Conservation (phyloP, 1,140 invertebrate species). For the Drosophila dunni region DNA sequence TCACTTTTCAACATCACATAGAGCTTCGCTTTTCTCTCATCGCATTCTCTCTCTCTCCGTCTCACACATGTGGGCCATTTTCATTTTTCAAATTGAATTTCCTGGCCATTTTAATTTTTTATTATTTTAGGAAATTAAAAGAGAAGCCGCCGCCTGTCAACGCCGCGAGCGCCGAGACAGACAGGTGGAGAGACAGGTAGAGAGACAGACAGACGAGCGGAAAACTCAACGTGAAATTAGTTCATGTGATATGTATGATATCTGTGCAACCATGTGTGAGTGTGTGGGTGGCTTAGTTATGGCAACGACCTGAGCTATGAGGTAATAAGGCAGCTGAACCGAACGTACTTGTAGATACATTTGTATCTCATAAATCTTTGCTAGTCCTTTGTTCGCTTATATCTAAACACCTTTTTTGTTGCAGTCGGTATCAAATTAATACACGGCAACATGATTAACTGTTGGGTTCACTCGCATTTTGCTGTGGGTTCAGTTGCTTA, state of each 20-base stretch:
- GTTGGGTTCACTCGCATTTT: constrained; percentile 8
- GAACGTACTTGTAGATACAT: constrained; percentile 18
- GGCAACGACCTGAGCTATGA: background rate
- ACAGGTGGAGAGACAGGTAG: constrained; percentile 1
- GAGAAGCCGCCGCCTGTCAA: constrained; percentile 17
- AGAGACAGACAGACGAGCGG: background rate
- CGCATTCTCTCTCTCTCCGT: background rate
- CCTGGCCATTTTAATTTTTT: constrained; percentile 57
- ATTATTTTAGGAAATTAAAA: constrained; percentile 54
- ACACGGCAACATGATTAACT: constrained; percentile 39
- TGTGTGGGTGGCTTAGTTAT: constrained; percentile 19
- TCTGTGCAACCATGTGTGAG: background rate
- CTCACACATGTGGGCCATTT: constrained; percentile 26
- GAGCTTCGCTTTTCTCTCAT: background rate
- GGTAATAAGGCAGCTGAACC: background rate
- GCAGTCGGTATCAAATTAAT: constrained; percentile 36
- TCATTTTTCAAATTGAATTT: constrained; percentile 59
- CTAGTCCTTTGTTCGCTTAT: constrained; percentile 1
- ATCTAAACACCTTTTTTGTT: background rate
- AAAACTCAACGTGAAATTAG: constrained; percentile 40
- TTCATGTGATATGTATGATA: constrained; percentile 34
- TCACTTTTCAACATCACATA: constrained; percentile 24
- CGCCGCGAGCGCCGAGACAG: background rate
- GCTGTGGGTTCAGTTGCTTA: background rate
- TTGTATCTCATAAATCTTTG: constrained; percentile 37